Evolutionary conservation across 2,113 vertebrate species (phyloP), one percentile per base, ranked within the genome.

Genomic region (Thoracochromis brauschi): DNA sequence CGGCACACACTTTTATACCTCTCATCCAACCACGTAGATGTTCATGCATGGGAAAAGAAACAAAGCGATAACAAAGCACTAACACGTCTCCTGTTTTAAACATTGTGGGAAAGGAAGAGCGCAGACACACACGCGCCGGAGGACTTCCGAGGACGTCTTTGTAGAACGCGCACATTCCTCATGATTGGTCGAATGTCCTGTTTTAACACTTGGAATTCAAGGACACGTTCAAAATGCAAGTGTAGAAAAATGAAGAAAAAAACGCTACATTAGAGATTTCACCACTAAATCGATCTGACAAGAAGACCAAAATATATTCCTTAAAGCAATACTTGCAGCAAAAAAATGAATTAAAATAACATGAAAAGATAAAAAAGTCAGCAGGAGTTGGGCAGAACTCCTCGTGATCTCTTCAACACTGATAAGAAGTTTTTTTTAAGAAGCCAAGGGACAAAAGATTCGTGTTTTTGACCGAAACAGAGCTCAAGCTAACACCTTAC

Each of bases 311-410:
- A 96, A 93, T 84, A 33, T 92, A 85, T 91, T 95, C 94, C 93
- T 93, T 90, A 96, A 93, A 97, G 97, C 97, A 97, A 97, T 97
- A 97, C 87, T 90, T 93, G 78, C 42, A 92, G 94, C 94, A 95
- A 95, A 95, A 95, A 92, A 63, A 63, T 12, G 6, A n/a, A 35
- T 35, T 63, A 1, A 3, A 86, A n/a, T 47, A 78, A 65, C 10
- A 21, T 21, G 24, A 68, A 40, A 68, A 40, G 63, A 24, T 68
- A 12, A 33, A 78, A 16, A 38, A 35, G 83, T 14, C 13, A 9
- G 19, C 31, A 17, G 88, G 81, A n/a, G 6, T 49, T 31, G 14
- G 68, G 21, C 68, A 17, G 71, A 78, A 78, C 71, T 79, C 6
- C 19, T 60, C 75, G 29, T 24, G 85, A 68, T 24, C 82, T 91